Percentiles rank a stretch among this genome's conserved stretches.
phyloP scores from a whole-genome alignment of 2,888 invertebrate genomes.

The Drosophila nr. fundita region DNA sequence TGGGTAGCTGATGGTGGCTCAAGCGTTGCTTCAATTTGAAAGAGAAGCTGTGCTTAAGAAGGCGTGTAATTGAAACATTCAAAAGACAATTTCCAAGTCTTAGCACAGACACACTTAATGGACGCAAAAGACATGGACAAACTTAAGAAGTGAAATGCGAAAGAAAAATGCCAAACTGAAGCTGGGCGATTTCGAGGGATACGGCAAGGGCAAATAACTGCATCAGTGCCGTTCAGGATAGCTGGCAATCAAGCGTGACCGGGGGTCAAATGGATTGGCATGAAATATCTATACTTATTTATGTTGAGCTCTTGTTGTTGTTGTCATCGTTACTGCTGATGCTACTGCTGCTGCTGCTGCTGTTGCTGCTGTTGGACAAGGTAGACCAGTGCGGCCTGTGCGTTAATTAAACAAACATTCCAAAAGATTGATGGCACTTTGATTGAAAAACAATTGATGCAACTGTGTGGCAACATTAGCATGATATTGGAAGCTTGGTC shows the following conservation, averaged over 20 bases:
- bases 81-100: constrained; percentile 85
- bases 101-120: constrained; percentile 84
- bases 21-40: constrained; percentile 72
- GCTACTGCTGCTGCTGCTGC: not conserved
- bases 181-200: constrained; percentile 13
- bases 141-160: constrained; percentile 77
- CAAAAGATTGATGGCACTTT: constrained; percentile 83
- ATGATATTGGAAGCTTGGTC: constrained; percentile 71
- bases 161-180: constrained; percentile 69
- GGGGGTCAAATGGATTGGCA: constrained; percentile 71
- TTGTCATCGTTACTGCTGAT: not conserved
- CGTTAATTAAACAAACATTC: constrained; percentile 79
- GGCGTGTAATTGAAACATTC: constrained; percentile 86
- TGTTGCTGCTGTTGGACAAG: constrained; percentile 30
- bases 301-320: constrained; percentile 36
- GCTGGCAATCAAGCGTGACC: constrained; percentile 68
- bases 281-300: constrained; percentile 50
- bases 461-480: constrained; percentile 78
- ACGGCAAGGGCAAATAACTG: constrained; percentile 40
- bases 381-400: constrained; percentile 63
- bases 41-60: constrained; percentile 85
- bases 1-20: constrained; percentile 37
- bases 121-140: constrained; percentile 77
- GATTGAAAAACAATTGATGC: constrained; percentile 85
- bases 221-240: constrained; percentile 41